Conservation (phyloP, 2,888 invertebrate species). For the Tryphoninae sp. region DNA sequence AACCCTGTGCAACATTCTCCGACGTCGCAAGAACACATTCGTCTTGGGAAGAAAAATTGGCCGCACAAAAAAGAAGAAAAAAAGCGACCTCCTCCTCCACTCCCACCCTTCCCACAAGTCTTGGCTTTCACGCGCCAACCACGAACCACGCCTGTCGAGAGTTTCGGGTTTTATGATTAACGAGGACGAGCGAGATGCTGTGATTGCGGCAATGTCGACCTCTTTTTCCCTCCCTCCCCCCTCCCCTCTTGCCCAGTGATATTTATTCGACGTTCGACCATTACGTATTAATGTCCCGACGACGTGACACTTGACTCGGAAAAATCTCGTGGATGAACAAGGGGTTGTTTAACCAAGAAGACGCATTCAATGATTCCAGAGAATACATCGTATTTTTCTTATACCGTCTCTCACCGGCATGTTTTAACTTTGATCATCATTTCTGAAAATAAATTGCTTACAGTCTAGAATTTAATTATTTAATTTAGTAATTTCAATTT, state of each 20-base stretch:
- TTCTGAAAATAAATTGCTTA: too few relatives aligned
- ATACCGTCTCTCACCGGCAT: too few relatives aligned
- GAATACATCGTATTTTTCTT: too few relatives aligned
- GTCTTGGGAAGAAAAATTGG: constrained; percentile 62
- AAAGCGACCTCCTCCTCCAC: constrained; percentile 9
- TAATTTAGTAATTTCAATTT: too few relatives aligned
- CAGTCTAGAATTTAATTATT: too few relatives aligned
- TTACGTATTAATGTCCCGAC: neutral
- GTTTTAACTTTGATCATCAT: too few relatives aligned
- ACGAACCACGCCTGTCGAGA: neutral
- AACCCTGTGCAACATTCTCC: constrained; percentile 29
- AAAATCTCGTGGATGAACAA: neutral
- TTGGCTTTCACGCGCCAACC: constrained; percentile 9
- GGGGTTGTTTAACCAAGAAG: neutral
- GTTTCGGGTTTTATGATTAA: constrained; percentile 54
- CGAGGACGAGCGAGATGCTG: constrained; percentile 21
- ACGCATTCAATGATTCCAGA: too few relatives aligned
- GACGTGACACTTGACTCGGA: constrained; percentile 14
- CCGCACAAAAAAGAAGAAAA: constrained; percentile 39
- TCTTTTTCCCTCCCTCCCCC: neutral
- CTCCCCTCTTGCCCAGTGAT: too few relatives aligned
- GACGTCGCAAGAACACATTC: constrained; percentile 40
- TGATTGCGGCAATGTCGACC: constrained; percentile 17
- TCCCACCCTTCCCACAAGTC: constrained; percentile 5
- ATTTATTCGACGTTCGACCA: constrained; percentile 1